phyloP scores from a whole-genome alignment of 2,888 invertebrate genomes.

The Argynnis bischoffii region DNA sequence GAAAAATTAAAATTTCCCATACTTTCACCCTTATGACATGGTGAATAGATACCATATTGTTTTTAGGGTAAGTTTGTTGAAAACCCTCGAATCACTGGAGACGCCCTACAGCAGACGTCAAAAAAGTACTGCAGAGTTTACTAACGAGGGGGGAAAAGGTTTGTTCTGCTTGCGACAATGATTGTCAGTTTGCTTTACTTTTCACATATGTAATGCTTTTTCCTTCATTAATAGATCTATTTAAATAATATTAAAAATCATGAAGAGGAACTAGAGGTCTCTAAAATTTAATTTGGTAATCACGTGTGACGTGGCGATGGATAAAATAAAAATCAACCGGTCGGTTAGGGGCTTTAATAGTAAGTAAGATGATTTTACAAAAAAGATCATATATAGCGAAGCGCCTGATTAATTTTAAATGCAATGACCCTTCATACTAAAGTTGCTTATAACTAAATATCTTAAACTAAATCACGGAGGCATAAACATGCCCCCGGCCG shows the following conservation, averaged over 20 bases:
- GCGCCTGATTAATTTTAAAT: too few species aligned
- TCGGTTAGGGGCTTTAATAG: too few species aligned
- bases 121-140: constrained; percentile 71
- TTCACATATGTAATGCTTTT: constrained; percentile 2
- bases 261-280: too few species aligned
- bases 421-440: too few species aligned
- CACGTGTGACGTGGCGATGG: too few species aligned
- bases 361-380: too few species aligned
- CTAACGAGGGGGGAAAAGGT: constrained; percentile 71
- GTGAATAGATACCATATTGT: constrained; percentile 37
- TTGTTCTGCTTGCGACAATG: constrained; percentile 62
- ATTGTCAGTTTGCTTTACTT: constrained; percentile 36
- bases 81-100: constrained; percentile 65
- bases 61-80: constrained; percentile 44
- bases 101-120: constrained; percentile 73
- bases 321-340: too few species aligned
- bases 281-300: too few species aligned
- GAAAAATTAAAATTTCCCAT: constrained; percentile 15
- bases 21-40: constrained; percentile 39
- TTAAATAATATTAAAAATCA: too few species aligned
- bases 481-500: constrained; percentile 5
- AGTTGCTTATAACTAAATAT: too few species aligned
- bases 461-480: too few species aligned
- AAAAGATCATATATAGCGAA: too few species aligned
- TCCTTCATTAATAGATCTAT: constrained; percentile 24